A percentile compares a stretch with the other conserved stretches of the same genome.
These are phyloP conservation scores for Myzus persicae DNA, from an alignment of 1,140 invertebrate genomes.

Conservation along the genomic window DNA sequence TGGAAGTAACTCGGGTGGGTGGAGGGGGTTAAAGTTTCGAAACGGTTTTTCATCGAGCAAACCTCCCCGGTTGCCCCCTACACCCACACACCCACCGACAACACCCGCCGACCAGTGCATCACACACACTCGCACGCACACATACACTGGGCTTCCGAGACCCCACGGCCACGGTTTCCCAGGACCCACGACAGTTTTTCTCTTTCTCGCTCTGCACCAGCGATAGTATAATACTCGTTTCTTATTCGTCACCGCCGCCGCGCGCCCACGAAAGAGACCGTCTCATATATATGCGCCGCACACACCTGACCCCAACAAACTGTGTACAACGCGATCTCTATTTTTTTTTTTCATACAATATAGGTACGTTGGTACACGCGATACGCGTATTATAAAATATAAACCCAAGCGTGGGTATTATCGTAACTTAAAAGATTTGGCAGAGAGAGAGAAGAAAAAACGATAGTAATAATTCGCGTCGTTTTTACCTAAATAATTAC, in stretches of 20 bases:
- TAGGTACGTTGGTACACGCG: not conserved
- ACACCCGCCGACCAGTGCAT: not conserved
- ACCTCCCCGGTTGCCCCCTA: not conserved
- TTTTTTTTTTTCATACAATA: not conserved
- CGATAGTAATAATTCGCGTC: not conserved
- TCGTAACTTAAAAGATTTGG: not conserved
- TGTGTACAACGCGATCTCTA: not conserved
- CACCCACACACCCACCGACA: not conserved
- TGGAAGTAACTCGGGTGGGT: not conserved
- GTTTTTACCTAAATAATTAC: not conserved
- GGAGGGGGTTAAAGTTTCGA: conserved; percentile 46
- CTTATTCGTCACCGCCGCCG: conserved; percentile 42
- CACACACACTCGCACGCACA: not conserved
- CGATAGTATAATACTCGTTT: conserved; percentile 22
- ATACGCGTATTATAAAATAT: not conserved
- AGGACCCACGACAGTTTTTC: conserved; percentile 51
- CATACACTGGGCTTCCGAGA: not conserved
- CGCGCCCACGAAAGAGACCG: not conserved
- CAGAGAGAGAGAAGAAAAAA: not conserved
- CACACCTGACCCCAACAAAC: conserved; percentile 35
- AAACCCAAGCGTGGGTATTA: not conserved
- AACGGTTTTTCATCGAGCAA: conserved; percentile 58
- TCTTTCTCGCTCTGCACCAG: not conserved
- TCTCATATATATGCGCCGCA: not conserved
- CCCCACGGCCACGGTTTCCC: conserved; percentile 36